phyloP scores from a whole-genome alignment of 1,140 invertebrate species.

The Drosophila kanapiae region DNA sequence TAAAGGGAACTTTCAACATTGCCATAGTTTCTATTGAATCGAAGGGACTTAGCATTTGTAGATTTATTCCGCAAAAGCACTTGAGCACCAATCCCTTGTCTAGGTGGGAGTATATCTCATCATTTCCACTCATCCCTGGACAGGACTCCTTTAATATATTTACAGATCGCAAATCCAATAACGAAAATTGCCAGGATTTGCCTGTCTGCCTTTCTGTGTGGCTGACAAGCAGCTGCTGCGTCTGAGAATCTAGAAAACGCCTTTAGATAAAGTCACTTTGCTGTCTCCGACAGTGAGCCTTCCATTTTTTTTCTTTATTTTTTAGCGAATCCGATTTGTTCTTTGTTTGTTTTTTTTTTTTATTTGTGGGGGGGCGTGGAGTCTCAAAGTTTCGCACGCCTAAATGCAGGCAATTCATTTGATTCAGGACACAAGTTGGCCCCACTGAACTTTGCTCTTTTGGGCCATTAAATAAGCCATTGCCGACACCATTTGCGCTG shows the following conservation, averaged over 20 bases:
- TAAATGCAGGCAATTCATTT: conserved; percentile 41
- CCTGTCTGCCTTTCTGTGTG: conserved; percentile 18
- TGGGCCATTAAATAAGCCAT: conserved; percentile 39
- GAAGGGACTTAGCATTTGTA: too few species aligned
- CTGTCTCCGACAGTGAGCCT: neutral
- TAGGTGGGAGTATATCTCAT: neutral
- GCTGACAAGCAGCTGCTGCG: conserved; percentile 5
- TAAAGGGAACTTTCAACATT: too few species aligned
- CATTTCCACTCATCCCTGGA: neutral
- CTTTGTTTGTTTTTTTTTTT: conserved; percentile 22
- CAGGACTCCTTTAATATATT: conserved; percentile 1
- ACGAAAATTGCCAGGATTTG: conserved; percentile 53
- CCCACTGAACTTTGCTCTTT: conserved; percentile 17
- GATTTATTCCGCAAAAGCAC: too few species aligned
- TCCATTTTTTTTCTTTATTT: neutral
- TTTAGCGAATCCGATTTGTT: conserved; percentile 26
- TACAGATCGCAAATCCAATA: conserved; percentile 49
- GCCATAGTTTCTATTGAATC: too few species aligned
- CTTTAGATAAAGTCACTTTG: conserved; percentile 47
- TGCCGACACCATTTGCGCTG: neutral
- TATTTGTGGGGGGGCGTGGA: too few species aligned
- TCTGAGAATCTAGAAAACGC: conserved; percentile 39
- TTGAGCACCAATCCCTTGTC: too few species aligned
- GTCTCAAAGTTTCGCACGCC: conserved; percentile 28
- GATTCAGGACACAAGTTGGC: conserved; percentile 20